Percentiles rank a stretch among this genome's conserved stretches.
phyloP scores from a whole-genome alignment of 2,113 vertebrate genomes.

The Clarias batrachus region DNA sequence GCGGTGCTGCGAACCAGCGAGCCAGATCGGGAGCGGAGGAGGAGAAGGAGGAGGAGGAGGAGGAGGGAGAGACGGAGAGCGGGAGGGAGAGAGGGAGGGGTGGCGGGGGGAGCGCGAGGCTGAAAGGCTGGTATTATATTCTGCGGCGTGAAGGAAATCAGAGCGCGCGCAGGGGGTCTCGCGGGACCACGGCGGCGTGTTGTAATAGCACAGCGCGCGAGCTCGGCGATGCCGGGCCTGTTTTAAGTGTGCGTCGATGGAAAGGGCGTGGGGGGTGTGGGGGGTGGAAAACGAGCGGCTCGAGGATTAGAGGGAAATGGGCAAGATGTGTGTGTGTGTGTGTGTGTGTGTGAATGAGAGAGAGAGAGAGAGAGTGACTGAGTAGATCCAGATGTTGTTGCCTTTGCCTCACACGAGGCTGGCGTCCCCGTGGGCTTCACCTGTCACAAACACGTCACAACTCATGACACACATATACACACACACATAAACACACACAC shows the following conservation, averaged over 20 bases:
- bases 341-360: neutral
- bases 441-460: conserved; percentile 47
- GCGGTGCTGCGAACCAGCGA: conserved; percentile 25
- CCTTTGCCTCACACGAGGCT: conserved; percentile 44
- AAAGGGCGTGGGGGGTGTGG: neutral
- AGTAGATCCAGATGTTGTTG: conserved; percentile 49
- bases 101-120: conserved; percentile 30
- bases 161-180: conserved; percentile 52
- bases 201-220: conserved; percentile 51
- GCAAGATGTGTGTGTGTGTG: conserved; percentile 26
- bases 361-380: conserved; percentile 16
- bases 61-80: conserved; percentile 9
- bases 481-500: neutral
- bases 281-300: conserved; percentile 18
- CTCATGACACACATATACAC: conserved; percentile 7
- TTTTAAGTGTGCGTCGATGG: conserved; percentile 42
- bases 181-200: conserved; percentile 48
- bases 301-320: conserved; percentile 33
- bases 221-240: conserved; percentile 50
- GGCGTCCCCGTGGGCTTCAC: conserved; percentile 35
- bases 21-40: conserved; percentile 30
- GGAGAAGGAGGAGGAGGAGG: conserved; percentile 17
- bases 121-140: conserved; percentile 61
- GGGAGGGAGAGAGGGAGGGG: conserved; percentile 10
- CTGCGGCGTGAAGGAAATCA: conserved; percentile 58